Conservation (phyloP, 2,797 vertebrate genomes). For the Hemibagrus guttatus region DNA sequence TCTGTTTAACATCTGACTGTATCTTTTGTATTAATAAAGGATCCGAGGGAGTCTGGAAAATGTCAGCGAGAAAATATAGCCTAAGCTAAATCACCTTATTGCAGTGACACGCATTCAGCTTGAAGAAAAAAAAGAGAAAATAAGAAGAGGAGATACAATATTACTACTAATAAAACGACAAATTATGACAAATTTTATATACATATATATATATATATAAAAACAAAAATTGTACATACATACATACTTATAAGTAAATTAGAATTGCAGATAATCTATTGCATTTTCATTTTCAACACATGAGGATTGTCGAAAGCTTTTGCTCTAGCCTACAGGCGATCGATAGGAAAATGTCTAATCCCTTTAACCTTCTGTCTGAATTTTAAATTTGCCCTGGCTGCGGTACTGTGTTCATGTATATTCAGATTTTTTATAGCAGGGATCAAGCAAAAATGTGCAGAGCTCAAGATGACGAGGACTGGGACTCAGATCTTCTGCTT, state of each 20-base stretch:
- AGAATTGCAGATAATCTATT: neutral
- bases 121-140: neutral
- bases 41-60: neutral
- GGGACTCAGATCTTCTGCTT: neutral
- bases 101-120: neutral
- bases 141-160: neutral
- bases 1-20: neutral
- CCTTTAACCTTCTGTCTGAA: neutral
- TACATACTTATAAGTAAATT: too few relatives aligned
- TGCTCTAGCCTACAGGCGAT: neutral
- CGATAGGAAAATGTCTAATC: neutral
- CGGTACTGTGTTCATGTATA: neutral
- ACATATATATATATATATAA: too few relatives aligned
- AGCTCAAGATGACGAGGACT: neutral
- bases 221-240: too few relatives aligned
- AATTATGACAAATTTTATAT: too few relatives aligned
- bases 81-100: neutral
- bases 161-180: neutral
- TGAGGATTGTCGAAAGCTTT: neutral
- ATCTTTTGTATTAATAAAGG: neutral
- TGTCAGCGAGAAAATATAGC: neutral
- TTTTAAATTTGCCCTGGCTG: conserved; percentile 5
- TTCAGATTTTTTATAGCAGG: neutral
- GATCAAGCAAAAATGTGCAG: neutral
- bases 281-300: neutral